Evolutionary conservation across 23 tunicate genomes (phyloP).

Genomic region (Styela plicata): DNA sequence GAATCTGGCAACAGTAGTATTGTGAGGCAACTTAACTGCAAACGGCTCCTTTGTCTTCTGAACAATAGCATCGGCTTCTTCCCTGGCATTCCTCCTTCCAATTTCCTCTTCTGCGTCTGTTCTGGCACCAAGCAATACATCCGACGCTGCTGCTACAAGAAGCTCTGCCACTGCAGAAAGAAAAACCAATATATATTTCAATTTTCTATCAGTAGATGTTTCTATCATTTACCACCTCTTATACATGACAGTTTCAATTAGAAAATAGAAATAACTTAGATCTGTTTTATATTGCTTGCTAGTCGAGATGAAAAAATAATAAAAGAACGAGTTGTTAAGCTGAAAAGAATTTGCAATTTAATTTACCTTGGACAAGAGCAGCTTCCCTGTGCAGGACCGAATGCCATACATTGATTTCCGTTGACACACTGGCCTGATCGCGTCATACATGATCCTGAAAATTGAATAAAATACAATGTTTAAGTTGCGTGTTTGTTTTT

Average conservation of each 20-base stretch:
- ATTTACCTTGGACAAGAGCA: constrained; percentile 16
- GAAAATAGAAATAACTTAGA: too few species aligned
- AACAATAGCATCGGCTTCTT: constrained; percentile 37
- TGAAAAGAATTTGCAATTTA: neutral
- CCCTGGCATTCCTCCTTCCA: constrained; percentile 63
- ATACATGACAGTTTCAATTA: too few species aligned
- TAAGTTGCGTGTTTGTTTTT: too few species aligned
- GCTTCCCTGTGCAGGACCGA: constrained; percentile 23
- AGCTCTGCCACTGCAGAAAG: constrained; percentile 30
- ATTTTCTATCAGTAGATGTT: too few species aligned
- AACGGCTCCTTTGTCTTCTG: constrained; percentile 13
- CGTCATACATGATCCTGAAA: constrained; percentile 16
- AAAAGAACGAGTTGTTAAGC: neutral
- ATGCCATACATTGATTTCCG: constrained; percentile 31
- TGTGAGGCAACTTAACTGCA: neutral
- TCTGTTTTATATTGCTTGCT: neutral
- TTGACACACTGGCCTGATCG: constrained; percentile 9
- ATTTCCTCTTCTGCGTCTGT: neutral
- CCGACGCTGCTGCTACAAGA: constrained; percentile 40
- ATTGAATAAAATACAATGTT: too few species aligned
- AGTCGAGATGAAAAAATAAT: neutral
- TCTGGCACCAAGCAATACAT: constrained; percentile 54
- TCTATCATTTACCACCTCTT: too few species aligned
- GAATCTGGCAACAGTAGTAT: neutral
- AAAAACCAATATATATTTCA: too few species aligned